Base-by-base conservation (phyloP, 2,113 vertebrate species). In the Sclerurus mexicanus region DNA sequence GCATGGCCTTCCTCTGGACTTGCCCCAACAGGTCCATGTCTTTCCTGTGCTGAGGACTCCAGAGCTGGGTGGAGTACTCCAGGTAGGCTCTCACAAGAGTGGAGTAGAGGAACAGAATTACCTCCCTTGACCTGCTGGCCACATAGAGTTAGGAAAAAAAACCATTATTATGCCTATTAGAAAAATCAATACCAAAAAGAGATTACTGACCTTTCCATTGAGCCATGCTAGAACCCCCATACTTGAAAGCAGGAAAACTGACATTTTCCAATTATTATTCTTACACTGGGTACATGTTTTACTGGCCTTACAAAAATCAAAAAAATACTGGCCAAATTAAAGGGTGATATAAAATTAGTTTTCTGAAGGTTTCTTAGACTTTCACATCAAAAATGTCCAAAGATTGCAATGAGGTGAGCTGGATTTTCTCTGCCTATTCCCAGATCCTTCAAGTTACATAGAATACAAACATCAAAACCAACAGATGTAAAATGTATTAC, bases 1-100 rank as follows among this genome's bases (percentile, higher is more conserved):
- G 20, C 23, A 22, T 10, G 24, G 4, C 10, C 31, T 8, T 59
- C 7, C 24, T 85, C 24, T 64, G 21, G 27, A 58, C 39, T 4
- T 0, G 0, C 10, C 68, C 4, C 5, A 37, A 19, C 8, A 39
- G 2, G 6, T 55, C 21, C 7, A 6, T 25, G 16, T 46, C 5
- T 4, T 13, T 74, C 13, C 7, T 30, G 2, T 50, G 10, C 4
- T 50, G 14, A n/a, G 7, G 5, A 6, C 9, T 2, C 16, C 25
- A 68, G 28, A 67, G 9, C 4, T 71, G 42, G 13, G 23, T 0
- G 3, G 12, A 62, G 15, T 3, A 19, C 7, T 47, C 15, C 27
- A 73, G 53, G 19, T 44, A 12, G 7, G 13, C 3, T 66, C 47
- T 46, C n/a, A 24, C 0, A 0, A 30, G 7, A 52, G 11, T 1